phyloP scores from a whole-genome alignment of 1,140 invertebrate species.

The Pararge aegeria region DNA sequence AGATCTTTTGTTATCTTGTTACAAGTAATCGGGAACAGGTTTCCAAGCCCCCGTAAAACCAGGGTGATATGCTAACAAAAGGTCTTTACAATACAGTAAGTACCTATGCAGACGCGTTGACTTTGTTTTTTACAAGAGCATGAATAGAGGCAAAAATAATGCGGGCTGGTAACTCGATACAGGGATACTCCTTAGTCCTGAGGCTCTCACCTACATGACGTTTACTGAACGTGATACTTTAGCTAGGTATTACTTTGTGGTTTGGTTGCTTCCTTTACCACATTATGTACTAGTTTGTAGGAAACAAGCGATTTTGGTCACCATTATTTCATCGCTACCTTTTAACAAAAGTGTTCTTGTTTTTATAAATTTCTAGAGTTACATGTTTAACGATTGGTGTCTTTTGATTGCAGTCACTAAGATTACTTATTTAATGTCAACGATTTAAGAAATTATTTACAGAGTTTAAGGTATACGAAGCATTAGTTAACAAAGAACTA shows the following conservation, averaged over 20 bases:
- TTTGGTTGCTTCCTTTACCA: constrained; percentile 26
- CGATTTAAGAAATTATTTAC: too few species aligned
- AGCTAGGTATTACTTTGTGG: constrained; percentile 30
- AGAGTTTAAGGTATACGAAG: too few species aligned
- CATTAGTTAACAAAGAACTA: too few species aligned
- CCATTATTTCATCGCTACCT: background rate
- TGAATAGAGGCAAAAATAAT: constrained; percentile 50
- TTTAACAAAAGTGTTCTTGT: background rate
- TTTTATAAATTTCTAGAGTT: too few species aligned
- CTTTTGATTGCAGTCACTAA: too few species aligned
- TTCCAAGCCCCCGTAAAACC: constrained; percentile 44
- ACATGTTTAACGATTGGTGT: too few species aligned
- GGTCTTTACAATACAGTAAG: constrained; percentile 23
- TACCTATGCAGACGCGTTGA: constrained; percentile 28
- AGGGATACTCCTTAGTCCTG: constrained; percentile 23
- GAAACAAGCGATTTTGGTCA: background rate
- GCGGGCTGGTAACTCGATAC: constrained; percentile 54
- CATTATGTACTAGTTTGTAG: background rate
- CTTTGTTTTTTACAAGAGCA: constrained; percentile 43
- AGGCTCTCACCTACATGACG: constrained; percentile 22
- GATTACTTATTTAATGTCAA: too few species aligned
- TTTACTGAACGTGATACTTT: constrained; percentile 17
- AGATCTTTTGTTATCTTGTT: constrained; percentile 50
- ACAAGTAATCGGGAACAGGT: constrained; percentile 52
- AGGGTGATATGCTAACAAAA: constrained; percentile 47